phyloP scores from a whole-genome alignment of 2,797 vertebrate species.

The Sebastes taczanowskii region DNA sequence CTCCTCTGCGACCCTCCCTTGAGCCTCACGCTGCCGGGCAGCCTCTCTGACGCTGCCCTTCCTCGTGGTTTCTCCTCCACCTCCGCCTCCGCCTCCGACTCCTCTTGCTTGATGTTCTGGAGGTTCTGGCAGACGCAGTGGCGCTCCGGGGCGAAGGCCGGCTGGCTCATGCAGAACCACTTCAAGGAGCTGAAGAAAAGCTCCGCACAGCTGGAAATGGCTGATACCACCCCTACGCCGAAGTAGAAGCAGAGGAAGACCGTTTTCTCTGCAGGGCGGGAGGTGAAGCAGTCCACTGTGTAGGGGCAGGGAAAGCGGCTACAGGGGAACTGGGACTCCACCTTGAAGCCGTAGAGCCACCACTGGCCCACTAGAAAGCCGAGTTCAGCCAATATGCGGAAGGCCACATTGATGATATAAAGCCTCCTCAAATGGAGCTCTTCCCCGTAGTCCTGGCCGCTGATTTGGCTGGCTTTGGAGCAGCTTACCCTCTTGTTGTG shows the following conservation, averaged over 20 bases:
- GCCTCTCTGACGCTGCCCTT: not conserved
- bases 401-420: conserved; percentile 87
- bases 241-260: conserved; percentile 94
- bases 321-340: conserved; percentile 87
- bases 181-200: conserved; percentile 74
- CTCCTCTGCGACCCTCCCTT: conserved; percentile 33
- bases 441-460: not conserved
- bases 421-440: conserved; percentile 67
- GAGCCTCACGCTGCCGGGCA: not conserved
- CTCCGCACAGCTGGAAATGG: conserved; percentile 84
- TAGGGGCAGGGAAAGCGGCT: conserved; percentile 88
- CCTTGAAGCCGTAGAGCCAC: conserved; percentile 88
- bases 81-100: not conserved
- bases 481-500: conserved; percentile 68
- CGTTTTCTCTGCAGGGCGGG: conserved; percentile 92
- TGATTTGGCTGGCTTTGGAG: rapidly evolving
- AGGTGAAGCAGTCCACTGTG: conserved; percentile 93
- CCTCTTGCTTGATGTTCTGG: not conserved
- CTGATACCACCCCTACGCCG: conserved; percentile 85
- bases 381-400: conserved; percentile 86
- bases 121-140: conserved; percentile 47
- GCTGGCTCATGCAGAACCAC: conserved; percentile 41
- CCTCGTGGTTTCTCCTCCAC: not conserved
- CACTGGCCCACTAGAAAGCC: conserved; percentile 87
- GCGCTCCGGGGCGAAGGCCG: rapidly evolving